Evolutionary conservation across 2,797 vertebrate genomes (phyloP).

Genomic region (Huso huso): DNA sequence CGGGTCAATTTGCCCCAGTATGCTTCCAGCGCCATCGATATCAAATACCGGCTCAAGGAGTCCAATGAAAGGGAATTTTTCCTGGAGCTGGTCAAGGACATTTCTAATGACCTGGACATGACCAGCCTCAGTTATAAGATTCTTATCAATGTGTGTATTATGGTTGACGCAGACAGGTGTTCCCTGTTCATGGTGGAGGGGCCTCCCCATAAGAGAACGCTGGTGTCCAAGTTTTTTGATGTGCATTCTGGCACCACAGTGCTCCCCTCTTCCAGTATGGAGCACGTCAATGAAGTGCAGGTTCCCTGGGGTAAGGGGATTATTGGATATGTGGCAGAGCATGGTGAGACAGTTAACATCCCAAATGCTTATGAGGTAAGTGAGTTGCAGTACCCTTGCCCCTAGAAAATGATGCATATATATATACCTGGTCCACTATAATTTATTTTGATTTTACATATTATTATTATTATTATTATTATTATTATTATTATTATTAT

Average conservation of each 20-base stretch:
- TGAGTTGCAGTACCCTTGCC: neutral
- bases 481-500: no score
- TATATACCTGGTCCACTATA: no score
- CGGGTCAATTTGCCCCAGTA: conserved; percentile 65
- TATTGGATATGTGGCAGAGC: conserved; percentile 70
- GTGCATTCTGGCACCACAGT: conserved; percentile 66
- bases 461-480: no score
- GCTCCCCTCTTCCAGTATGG: conserved; percentile 55
- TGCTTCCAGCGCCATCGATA: conserved; percentile 64
- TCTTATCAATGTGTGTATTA: conserved; percentile 67
- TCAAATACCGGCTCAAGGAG: conserved; percentile 65
- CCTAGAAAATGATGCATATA: no score
- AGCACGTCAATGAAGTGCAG: conserved; percentile 63
- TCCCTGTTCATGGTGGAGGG: conserved; percentile 71
- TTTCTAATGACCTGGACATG: conserved; percentile 68
- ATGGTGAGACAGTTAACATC: conserved; percentile 70
- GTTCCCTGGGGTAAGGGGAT: conserved; percentile 73
- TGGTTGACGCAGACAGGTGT: conserved; percentile 66
- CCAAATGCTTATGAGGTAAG: conserved; percentile 66
- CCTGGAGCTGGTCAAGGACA: conserved; percentile 67
- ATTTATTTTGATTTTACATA: no score
- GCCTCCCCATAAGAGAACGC: conserved; percentile 60
- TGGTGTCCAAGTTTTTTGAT: conserved; percentile 69
- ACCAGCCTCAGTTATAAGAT: conserved; percentile 69
- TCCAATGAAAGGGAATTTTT: conserved; percentile 69